phyloP scores from a whole-genome alignment of 2,797 vertebrate genomes.

The Buphagus erythrorhynchus region DNA sequence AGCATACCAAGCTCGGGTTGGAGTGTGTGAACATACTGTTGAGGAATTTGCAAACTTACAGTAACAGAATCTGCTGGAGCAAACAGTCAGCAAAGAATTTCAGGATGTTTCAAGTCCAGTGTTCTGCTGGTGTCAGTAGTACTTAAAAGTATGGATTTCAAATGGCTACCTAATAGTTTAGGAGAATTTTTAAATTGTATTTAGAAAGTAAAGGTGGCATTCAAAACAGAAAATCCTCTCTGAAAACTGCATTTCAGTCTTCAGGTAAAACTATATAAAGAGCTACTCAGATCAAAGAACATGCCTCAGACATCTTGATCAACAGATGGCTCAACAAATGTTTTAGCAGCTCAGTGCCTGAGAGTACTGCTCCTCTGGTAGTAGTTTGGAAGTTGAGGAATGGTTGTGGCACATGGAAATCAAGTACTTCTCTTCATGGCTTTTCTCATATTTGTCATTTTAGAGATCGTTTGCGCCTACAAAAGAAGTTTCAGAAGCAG shows the following conservation, averaged over 20 bases:
- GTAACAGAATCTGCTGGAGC: neutral
- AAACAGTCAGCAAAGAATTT: neutral
- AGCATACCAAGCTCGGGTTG: accelerated
- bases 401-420: neutral
- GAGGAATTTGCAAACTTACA: neutral
- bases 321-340: neutral
- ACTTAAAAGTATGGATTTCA: neutral
- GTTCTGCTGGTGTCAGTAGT: neutral
- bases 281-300: neutral
- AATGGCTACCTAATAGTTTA: neutral
- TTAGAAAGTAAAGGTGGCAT: accelerated
- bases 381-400: neutral
- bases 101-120: accelerated
- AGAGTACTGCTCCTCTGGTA: neutral
- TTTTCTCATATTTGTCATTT: neutral
- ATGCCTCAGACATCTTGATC: neutral
- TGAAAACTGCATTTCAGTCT: neutral
- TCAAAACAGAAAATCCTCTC: neutral
- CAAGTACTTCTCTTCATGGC: neutral
- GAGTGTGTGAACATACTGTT: neutral
- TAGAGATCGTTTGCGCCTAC: conserved; percentile 94
- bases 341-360: neutral
- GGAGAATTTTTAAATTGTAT: accelerated
- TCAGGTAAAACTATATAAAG: neutral
- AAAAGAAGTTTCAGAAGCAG: conserved; percentile 99